Conservation (phyloP, 2,797 vertebrate genomes). For the Octomys mimax region DNA sequence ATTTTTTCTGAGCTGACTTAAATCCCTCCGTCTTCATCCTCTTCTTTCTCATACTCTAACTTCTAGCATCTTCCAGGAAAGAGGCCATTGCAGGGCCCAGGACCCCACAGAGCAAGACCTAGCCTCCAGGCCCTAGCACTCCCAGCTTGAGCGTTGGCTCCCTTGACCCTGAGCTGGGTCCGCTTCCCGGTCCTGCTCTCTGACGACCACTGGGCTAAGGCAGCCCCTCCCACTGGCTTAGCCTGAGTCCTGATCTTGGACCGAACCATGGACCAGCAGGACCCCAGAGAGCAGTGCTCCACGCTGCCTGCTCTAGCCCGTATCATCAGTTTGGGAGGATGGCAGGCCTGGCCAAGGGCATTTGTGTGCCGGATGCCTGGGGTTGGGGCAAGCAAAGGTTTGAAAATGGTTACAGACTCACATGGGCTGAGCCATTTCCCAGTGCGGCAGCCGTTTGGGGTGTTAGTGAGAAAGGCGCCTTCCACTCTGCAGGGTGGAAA, state of each 20-base stretch:
- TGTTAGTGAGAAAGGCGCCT: constrained; percentile 70
- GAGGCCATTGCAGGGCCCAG: background rate
- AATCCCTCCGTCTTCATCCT: background rate
- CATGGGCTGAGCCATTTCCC: constrained; percentile 68
- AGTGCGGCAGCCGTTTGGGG: constrained; percentile 68
- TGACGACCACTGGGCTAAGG: rapidly evolving
- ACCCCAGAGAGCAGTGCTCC: constrained; percentile 63
- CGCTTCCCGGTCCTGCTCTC: rapidly evolving
- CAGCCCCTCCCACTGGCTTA: background rate
- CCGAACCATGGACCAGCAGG: constrained; percentile 48
- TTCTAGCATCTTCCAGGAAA: background rate
- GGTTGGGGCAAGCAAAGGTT: constrained; percentile 78
- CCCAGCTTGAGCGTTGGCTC: background rate
- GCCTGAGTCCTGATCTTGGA: background rate
- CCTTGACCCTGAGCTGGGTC: background rate
- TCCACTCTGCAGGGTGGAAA: constrained; percentile 55
- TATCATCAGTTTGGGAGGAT: background rate
- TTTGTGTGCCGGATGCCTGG: constrained; percentile 66
- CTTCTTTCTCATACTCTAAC: background rate
- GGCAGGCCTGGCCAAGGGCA: constrained; percentile 65
- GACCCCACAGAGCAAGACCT: too few relatives aligned
- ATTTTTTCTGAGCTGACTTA: background rate
- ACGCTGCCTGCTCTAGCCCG: constrained; percentile 56
- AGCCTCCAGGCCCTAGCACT: background rate
- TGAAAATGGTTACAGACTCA: constrained; percentile 69